phyloP scores from a whole-genome alignment of 2,888 invertebrate species.

The Palloptera scutellata region DNA sequence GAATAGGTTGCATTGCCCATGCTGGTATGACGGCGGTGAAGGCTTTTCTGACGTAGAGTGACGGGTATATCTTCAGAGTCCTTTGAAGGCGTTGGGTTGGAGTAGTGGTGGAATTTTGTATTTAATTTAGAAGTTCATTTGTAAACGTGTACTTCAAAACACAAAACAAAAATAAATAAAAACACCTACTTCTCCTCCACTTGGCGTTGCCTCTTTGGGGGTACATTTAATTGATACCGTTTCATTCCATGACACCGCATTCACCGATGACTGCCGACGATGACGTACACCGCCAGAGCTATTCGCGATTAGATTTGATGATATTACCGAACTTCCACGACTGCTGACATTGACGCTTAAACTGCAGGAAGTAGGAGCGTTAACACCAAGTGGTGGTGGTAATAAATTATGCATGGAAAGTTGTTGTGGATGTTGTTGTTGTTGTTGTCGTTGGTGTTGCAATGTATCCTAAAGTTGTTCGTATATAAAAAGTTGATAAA shows the following conservation, averaged over 20 bases:
- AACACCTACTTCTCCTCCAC: conserved; percentile 28
- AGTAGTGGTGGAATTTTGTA: neutral
- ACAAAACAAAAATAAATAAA: too few relatives aligned
- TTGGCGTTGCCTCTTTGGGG: conserved; percentile 36
- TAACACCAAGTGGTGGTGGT: conserved; percentile 43
- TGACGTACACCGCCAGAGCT: conserved; percentile 43
- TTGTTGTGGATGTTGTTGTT: neutral
- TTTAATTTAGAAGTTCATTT: too few relatives aligned
- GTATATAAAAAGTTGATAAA: too few relatives aligned
- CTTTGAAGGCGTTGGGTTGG: conserved; percentile 33
- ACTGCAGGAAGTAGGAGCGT: conserved; percentile 39
- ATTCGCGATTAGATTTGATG: conserved; percentile 49
- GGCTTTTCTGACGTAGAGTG: conserved; percentile 52
- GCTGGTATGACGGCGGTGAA: conserved; percentile 61
- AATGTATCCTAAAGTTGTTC: too few relatives aligned
- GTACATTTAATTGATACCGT: conserved; percentile 57
- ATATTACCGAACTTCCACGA: conserved; percentile 47
- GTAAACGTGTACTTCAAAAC: too few relatives aligned
- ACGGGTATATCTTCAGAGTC: conserved; percentile 51
- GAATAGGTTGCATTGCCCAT: conserved; percentile 58
- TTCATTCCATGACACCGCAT: conserved; percentile 64
- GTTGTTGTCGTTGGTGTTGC: too few relatives aligned
- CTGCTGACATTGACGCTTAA: conserved; percentile 45
- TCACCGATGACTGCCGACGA: conserved; percentile 61
- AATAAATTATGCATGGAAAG: conserved; percentile 40